phyloP scores from a whole-genome alignment of 2,888 invertebrate species.

The Scaptodrosophila latifasciaeformis region DNA sequence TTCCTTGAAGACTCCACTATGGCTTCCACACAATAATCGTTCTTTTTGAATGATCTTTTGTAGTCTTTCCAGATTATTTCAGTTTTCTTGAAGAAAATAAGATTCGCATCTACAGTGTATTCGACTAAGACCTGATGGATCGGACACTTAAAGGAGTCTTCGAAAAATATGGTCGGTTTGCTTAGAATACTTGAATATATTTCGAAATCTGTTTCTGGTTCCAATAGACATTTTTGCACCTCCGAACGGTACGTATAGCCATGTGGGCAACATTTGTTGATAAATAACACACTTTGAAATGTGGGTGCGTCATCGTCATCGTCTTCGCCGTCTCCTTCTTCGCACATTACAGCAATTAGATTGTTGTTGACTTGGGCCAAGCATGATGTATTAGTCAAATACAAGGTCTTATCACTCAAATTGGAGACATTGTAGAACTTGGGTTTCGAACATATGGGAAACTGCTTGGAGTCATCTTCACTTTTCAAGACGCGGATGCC shows the following conservation, averaged over 20 bases:
- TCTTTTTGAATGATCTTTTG: constrained; percentile 38
- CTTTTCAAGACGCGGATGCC: not conserved
- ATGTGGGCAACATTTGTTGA: constrained; percentile 71
- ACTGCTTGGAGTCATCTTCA: not conserved
- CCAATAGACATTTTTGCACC: constrained; percentile 45
- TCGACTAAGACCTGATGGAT: constrained; percentile 65
- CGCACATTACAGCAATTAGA: constrained; percentile 51
- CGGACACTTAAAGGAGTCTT: constrained; percentile 56
- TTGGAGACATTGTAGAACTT: constrained; percentile 20
- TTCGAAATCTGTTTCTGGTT: constrained; percentile 39
- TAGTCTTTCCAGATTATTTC: constrained; percentile 37
- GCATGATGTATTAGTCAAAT: constrained; percentile 32
- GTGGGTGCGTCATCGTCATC: constrained; percentile 17
- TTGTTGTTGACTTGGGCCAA: constrained; percentile 42
- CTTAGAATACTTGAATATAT: constrained; percentile 56
- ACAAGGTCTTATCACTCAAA: not conserved
- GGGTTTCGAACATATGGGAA: constrained; percentile 8
- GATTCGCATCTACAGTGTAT: constrained; percentile 52
- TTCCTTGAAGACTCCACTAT: constrained; percentile 30
- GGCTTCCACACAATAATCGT: constrained; percentile 70
- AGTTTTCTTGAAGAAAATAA: constrained; percentile 49
- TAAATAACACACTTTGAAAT: constrained; percentile 46
- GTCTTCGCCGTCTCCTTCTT: constrained; percentile 13
- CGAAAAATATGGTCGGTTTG: constrained; percentile 55
- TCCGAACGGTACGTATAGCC: constrained; percentile 57